Conservation (phyloP, 2,888 invertebrate species). For the Griposia aprilina region DNA sequence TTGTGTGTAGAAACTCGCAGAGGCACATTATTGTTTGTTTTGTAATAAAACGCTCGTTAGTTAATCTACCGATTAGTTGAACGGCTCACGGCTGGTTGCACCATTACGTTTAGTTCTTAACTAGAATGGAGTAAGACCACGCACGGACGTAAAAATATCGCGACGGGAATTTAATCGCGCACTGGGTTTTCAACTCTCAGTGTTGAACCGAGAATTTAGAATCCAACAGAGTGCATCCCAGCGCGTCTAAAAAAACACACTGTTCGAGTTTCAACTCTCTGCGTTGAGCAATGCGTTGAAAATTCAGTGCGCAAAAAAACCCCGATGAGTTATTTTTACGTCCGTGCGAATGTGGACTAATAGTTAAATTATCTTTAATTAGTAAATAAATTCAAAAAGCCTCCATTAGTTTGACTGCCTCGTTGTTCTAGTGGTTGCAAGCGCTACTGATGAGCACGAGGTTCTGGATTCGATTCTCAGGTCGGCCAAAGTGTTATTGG, state of each 20-base stretch:
- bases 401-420: not conserved
- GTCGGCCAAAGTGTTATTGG: not conserved
- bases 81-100: constrained; percentile 24
- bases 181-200: no score
- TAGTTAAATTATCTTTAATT: constrained; percentile 10
- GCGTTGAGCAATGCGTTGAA: no score
- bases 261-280: no score
- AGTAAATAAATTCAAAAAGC: not conserved
- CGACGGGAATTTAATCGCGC: no score
- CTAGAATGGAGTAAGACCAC: not conserved
- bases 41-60: constrained; percentile 48
- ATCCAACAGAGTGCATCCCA: no score
- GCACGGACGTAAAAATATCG: no score
- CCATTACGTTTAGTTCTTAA: constrained; percentile 27
- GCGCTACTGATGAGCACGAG: not conserved
- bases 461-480: not conserved
- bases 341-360: not conserved
- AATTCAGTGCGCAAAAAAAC: no score
- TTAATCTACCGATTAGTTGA: constrained; percentile 32
- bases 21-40: constrained; percentile 44
- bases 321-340: no score
- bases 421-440: no score
- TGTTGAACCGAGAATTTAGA: no score
- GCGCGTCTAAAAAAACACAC: no score
- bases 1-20: constrained; percentile 51